Evolutionary conservation across 2,888 invertebrate genomes (phyloP), one percentile per base, ranked within the genome.

Genomic region (Nycteola revayana): DNA sequence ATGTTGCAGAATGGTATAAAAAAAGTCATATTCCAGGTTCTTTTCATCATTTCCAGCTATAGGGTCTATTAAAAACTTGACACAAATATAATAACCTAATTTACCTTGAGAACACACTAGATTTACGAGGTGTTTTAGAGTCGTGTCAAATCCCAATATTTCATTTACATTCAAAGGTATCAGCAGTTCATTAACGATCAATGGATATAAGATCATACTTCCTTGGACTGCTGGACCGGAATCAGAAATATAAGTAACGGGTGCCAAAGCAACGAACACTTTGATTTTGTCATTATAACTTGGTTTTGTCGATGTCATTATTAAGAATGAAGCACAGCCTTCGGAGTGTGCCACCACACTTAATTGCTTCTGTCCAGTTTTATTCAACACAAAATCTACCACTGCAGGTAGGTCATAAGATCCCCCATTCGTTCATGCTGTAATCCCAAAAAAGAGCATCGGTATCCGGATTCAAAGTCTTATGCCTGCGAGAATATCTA

Each of bases 351-450:
- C 49, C 17, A 38, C 23, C 7, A 51, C 14, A 17, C 32, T 40
- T 7, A 49, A 10, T 21, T 25, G 9, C 10, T 24, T 1, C 2
- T 23, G 7, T 7, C 10, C 22, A 8, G 45, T 49, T 20, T n/a
- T 26, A 0, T 30, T 4, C 6, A 50, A 28, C 5, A 26, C 9
- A 7, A 31, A 33, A 18, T 49, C 51, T 25, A 50, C 35, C 1
- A 40, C 24, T 1, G 49, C 45, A 17, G 23, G 8, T 17, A 41
- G 38, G 24, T 35, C 48, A 7, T 33, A 31, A 10, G 36, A 20
- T n/a, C 33, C n/a, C 47, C 8, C 25, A 36, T 22, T 41, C 52
- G 0, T 49, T 33, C 32, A 49, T 36, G 6, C 47, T 49, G 25
- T 8, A 51, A 2, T 46, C 14, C 52, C 52, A 49, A 9, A 38